Conservation (phyloP, 2,113 vertebrate species). For the Chitala chitala region DNA sequence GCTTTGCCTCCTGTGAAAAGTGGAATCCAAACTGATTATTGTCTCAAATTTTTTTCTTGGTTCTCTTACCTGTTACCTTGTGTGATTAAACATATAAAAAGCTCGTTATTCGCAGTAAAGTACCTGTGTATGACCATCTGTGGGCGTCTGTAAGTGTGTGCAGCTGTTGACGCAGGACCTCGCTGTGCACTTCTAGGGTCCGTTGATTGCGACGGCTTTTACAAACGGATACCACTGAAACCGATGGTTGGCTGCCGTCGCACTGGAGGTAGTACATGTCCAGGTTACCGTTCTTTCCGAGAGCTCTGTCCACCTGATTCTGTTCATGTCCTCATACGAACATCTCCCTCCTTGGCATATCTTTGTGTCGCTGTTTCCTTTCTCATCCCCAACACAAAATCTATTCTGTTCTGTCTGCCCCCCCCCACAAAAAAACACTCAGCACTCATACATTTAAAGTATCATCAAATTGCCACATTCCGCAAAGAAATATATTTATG, state of each 20-base stretch:
- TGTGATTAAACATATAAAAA: too few relatives aligned
- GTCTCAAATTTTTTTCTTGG: too few relatives aligned
- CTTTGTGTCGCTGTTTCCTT: conserved; percentile 10
- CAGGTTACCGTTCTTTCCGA: conserved; percentile 53
- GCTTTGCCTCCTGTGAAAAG: too few relatives aligned
- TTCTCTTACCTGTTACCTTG: too few relatives aligned
- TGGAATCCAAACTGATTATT: too few relatives aligned
- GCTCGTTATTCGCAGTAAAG: not conserved
- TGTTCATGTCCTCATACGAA: conserved; percentile 19
- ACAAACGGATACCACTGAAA: conserved; percentile 99
- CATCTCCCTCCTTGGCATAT: conserved; percentile 14
- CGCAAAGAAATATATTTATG: too few relatives aligned
- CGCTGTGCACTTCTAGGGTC: conserved; percentile 99
- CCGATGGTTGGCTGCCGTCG: conserved; percentile 87
- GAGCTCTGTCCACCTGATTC: conserved; percentile 25
- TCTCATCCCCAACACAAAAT: too few relatives aligned
- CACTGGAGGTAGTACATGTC: conserved; percentile 91
- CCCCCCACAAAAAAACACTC: too few relatives aligned
- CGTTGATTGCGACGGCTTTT: conserved; percentile 99
- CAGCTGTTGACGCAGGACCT: conserved; percentile 81
- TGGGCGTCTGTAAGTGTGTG: conserved; percentile 55
- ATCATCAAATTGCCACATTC: too few relatives aligned
- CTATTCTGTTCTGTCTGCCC: too few relatives aligned
- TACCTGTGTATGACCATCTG: not conserved
- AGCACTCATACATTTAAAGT: too few relatives aligned